Conservation (phyloP, 1,140 invertebrate species). For the Physella acuta region DNA sequence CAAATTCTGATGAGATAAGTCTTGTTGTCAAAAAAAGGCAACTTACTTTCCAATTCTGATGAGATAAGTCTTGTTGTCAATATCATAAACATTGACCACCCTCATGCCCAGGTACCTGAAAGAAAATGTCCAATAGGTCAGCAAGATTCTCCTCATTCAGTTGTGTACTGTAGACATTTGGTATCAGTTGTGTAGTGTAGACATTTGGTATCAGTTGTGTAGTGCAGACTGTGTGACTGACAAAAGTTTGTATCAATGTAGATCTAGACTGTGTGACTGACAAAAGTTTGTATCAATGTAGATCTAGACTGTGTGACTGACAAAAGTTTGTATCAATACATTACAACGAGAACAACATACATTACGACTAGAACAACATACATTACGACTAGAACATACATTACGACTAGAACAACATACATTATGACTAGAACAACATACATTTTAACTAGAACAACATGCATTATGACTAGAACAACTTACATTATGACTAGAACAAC, state of each 20-base stretch:
- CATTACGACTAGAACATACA: too few species aligned
- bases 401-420: too few species aligned
- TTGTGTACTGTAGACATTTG: background rate
- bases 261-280: background rate
- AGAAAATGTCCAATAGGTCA: slow-evolving; percentile 18
- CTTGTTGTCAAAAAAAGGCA: too few species aligned
- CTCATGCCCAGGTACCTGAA: slow-evolving; percentile 84
- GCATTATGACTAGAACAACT: too few species aligned
- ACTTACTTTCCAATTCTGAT: slow-evolving; percentile 73
- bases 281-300: background rate
- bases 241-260: background rate
- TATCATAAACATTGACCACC: slow-evolving; percentile 96
- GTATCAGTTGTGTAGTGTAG: background rate
- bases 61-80: slow-evolving; percentile 95
- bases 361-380: too few species aligned
- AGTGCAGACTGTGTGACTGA: background rate
- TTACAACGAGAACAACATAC: too few species aligned
- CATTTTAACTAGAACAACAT: too few species aligned
- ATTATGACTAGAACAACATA: too few species aligned
- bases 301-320: background rate
- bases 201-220: background rate
- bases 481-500: too few species aligned
- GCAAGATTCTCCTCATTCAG: background rate
- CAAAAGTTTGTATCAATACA: background rate
- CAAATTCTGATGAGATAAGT: too few species aligned